phyloP scores from a whole-genome alignment of 2,888 invertebrate genomes.

The Phrixothrix hirtus region DNA sequence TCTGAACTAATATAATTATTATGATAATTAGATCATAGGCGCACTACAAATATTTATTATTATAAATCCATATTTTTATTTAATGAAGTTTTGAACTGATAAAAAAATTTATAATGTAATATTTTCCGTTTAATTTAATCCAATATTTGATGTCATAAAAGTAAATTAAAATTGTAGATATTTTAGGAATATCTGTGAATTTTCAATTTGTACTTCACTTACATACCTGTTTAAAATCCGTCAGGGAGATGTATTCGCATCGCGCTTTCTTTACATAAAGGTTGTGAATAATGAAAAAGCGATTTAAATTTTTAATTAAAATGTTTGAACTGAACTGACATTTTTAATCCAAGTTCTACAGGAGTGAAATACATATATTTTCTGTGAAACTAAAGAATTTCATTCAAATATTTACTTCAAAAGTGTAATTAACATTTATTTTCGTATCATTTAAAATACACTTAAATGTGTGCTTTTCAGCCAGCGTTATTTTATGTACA shows the following conservation, averaged over 20 bases:
- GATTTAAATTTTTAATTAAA: slow-evolving; percentile 32
- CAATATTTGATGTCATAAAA: no score
- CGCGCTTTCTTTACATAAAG: slow-evolving; percentile 18
- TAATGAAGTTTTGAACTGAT: no score
- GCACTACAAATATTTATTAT: no score
- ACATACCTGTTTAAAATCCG: slow-evolving; percentile 16
- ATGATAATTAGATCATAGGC: no score
- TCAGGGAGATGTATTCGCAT: slow-evolving; percentile 19
- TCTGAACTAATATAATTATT: no score
- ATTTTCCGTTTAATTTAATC: no score
- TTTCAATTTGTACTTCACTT: slow-evolving; percentile 16
- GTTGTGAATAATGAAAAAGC: slow-evolving; percentile 27
- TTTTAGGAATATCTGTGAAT: slow-evolving; percentile 7
- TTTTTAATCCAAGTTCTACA: slow-evolving; percentile 26
- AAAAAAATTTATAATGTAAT: no score
- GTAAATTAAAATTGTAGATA: not conserved
- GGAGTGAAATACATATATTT: slow-evolving; percentile 24
- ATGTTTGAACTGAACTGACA: slow-evolving; percentile 30
- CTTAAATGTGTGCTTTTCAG: no score
- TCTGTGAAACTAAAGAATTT: slow-evolving; percentile 24
- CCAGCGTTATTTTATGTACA: no score
- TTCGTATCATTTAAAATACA: no score
- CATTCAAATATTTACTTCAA: slow-evolving; percentile 15
- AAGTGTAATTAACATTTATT: slow-evolving; percentile 12
- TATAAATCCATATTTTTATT: no score